phyloP scores from a whole-genome alignment of 2,113 vertebrate genomes.

The Gallinago jamesoni region DNA sequence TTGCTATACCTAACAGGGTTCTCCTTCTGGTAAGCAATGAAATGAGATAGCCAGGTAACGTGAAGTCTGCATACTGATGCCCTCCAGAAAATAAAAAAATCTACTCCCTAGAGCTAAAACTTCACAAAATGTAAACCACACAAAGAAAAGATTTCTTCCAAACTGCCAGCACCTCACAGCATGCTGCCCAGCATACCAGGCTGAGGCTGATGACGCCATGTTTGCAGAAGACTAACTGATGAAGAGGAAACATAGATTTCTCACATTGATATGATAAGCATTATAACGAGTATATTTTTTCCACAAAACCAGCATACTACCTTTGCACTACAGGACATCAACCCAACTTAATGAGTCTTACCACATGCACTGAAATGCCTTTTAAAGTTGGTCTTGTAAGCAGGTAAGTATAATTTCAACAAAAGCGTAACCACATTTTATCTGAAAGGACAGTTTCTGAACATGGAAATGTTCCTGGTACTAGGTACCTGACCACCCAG shows the following conservation, averaged over 20 bases:
- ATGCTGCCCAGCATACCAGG: not conserved
- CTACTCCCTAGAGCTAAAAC: not conserved
- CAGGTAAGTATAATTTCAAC: not conserved
- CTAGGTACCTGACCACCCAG: not conserved
- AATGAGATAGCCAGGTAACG: not conserved
- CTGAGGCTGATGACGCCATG: not conserved
- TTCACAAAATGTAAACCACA: not conserved
- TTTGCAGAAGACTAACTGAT: not conserved
- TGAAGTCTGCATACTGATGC: fast-evolving
- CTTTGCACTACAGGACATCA: not conserved
- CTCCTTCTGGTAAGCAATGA: not conserved
- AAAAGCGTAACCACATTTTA: not conserved
- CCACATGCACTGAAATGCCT: not conserved
- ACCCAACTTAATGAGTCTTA: not conserved
- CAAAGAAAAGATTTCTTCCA: not conserved
- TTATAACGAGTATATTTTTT: not conserved
- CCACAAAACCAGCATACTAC: not conserved
- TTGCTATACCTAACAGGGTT: not conserved
- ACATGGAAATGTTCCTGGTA: not conserved
- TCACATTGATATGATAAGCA: not conserved
- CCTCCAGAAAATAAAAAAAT: not conserved
- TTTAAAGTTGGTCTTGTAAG: not conserved
- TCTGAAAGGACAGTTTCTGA: not conserved
- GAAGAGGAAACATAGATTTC: not conserved
- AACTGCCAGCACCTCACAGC: not conserved